Evolutionary conservation across 2,113 vertebrate genomes (phyloP), one percentile per base, ranked within the genome.

Genomic region (Cinclus mexicanus): DNA sequence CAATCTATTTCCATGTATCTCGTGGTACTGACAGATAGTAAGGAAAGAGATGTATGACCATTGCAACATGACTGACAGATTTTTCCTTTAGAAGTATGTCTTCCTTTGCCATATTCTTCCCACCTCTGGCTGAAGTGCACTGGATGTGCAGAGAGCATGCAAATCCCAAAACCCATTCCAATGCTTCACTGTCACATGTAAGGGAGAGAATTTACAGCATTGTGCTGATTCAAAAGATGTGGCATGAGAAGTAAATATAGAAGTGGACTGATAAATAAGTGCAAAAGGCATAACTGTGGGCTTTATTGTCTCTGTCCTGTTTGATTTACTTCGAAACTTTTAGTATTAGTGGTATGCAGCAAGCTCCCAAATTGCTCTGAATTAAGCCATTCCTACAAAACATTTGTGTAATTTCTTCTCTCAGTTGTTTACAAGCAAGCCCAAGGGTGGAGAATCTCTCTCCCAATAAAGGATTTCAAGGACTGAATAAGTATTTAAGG

Each of bases 141-240:
- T 92, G 90, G 71, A 70, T 93, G 92, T 90, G 83, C 94, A 95
- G 42, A 28, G 55, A 86, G 90, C 90, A 70, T 86, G 83, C 88
- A 94, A 95, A 90, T 93, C 94, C 90, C 94, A 92, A 90, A 80
- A 86, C 94, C 47, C 92, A 86, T 59, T 69, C 76, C 90, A 93
- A 92, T 95, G 88, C 33, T 93, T 96, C 96, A 96, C 79, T 97
- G 95, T 93, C 92, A 92, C 72, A 83, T 67, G 79, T 50, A 72
- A 83, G 55, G 64, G 42, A 93, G 42, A 86, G 44, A 92, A 93
- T 85, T 90, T 94, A 71, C 93, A 90, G 92, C 95, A 93, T 61
- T 89, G 83, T 94, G 95, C 88, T 97, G 94, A 94, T 90, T 95
- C 92, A 92, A 95, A 89, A 92, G 67, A 95, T 93, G 46, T 83